A percentile compares a stretch with the other conserved stretches of the same genome.
phyloP scores from a whole-genome alignment of 2,888 invertebrate genomes.

The Nycteola revayana region DNA sequence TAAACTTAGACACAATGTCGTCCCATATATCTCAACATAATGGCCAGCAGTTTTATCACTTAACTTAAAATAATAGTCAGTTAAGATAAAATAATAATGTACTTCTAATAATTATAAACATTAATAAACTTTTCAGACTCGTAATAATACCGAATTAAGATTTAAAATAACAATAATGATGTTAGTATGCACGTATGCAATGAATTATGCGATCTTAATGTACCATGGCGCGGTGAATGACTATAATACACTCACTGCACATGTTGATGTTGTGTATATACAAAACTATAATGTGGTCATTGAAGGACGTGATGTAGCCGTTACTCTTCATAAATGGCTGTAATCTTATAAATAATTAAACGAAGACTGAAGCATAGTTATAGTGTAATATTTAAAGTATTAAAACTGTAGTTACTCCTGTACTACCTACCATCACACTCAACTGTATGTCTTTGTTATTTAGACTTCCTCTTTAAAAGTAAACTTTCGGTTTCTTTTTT shows the following conservation, averaged over 20 bases:
- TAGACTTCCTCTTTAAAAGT: slow-evolving; percentile 28
- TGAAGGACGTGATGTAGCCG: slow-evolving; percentile 50
- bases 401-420: slow-evolving; percentile 57
- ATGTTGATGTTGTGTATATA: slow-evolving; percentile 43
- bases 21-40: slow-evolving; percentile 43
- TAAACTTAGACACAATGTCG: slow-evolving; percentile 33
- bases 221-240: slow-evolving; percentile 13
- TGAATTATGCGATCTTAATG: slow-evolving; percentile 18
- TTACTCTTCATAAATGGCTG: slow-evolving; percentile 63
- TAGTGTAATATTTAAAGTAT: slow-evolving; percentile 76
- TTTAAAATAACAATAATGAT: slow-evolving; percentile 24
- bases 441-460: slow-evolving; percentile 51
- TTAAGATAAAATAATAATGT: slow-evolving; percentile 43
- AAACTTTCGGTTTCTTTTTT: slow-evolving; percentile 30
- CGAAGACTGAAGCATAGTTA: slow-evolving; percentile 80
- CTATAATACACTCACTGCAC: slow-evolving; percentile 19
- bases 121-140: slow-evolving; percentile 39
- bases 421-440: slow-evolving; percentile 59
- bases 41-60: slow-evolving; percentile 58
- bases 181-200: slow-evolving; percentile 23
- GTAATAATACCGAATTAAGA: slow-evolving; percentile 48
- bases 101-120: slow-evolving; percentile 35
- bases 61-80: slow-evolving; percentile 43
- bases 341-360: slow-evolving; percentile 70
- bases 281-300: slow-evolving; percentile 51